phyloP scores from a whole-genome alignment of 2,113 vertebrate species.

The Conger conger region DNA sequence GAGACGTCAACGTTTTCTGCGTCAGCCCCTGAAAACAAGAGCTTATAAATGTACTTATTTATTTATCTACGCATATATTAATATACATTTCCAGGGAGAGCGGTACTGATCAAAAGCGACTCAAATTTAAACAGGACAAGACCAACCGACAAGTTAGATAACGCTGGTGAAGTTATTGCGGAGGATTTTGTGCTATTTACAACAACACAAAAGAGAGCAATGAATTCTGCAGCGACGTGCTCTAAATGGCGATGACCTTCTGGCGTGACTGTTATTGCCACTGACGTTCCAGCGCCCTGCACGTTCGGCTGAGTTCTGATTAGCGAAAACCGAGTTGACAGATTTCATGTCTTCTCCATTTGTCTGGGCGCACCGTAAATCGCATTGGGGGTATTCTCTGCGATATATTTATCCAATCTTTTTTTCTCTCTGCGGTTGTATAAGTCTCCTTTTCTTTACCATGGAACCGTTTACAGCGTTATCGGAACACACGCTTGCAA shows the following conservation, averaged over 20 bases:
- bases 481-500: background rate
- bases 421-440: background rate
- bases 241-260: conserved; percentile 27
- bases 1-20: background rate
- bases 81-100: background rate
- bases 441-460: background rate
- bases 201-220: background rate
- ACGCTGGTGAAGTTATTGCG: background rate
- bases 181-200: conserved; percentile 1
- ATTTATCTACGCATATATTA: background rate
- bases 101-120: background rate
- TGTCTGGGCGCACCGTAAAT: conserved; percentile 31
- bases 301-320: conserved; percentile 55
- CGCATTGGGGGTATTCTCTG: conserved; percentile 32
- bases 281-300: conserved; percentile 49
- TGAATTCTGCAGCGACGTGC: background rate
- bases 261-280: conserved; percentile 54
- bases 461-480: background rate
- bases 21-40: background rate
- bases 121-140: background rate
- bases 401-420: conserved; percentile 12
- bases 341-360: conserved; percentile 41
- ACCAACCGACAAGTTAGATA: background rate
- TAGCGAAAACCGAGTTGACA: conserved; percentile 61
- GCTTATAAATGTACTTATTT: background rate